These are phyloP conservation scores for Eunapius fragilis DNA, from an alignment of 37 sponge, comb jelly and placozoan genomes.

Conservation along the genomic window DNA sequence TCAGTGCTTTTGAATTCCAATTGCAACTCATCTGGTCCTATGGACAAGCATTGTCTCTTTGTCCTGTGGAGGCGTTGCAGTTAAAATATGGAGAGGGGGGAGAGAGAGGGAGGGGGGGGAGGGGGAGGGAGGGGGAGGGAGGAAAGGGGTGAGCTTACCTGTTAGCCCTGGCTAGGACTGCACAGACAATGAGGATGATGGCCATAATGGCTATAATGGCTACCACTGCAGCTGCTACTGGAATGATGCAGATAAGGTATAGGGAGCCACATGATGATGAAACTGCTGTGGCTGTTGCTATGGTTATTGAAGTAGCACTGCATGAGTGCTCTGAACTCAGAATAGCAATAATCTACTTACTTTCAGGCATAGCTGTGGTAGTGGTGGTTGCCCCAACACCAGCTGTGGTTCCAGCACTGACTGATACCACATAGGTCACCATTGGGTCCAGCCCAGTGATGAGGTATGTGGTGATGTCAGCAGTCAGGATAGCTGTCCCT, in stretches of 20 bases:
- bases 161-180: not conserved
- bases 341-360: no score
- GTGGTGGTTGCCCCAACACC: not conserved
- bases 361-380: no score
- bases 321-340: no score
- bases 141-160: not conserved
- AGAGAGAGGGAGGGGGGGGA: not conserved
- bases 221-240: not conserved
- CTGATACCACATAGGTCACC: not conserved
- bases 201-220: not conserved
- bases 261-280: not conserved
- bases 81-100: not conserved
- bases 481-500: not conserved
- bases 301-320: not conserved
- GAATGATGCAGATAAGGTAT: not conserved
- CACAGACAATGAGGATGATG: not conserved
- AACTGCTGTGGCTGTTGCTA: not conserved
- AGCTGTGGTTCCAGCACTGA: not conserved
- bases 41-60: not conserved
- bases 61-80: not conserved
- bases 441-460: not conserved
- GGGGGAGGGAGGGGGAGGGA: not conserved
- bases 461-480: not conserved
- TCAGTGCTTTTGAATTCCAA: not conserved
- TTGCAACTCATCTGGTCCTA: not conserved